phyloP scores from a whole-genome alignment of 2,888 invertebrate genomes.

The Ornithoptera alexandrae region DNA sequence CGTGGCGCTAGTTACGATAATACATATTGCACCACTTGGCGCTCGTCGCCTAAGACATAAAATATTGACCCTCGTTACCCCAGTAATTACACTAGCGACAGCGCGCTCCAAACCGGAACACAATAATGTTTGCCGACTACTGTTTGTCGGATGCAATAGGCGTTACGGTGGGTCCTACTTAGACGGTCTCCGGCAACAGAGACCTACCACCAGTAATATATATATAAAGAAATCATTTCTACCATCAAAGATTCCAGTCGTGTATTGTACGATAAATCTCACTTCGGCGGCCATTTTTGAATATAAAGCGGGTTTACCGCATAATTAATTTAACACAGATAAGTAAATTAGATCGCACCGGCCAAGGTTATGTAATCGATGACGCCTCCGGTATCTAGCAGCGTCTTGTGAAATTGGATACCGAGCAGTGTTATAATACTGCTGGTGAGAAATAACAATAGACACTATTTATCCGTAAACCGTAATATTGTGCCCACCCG shows the following conservation, averaged over 20 bases:
- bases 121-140: no score
- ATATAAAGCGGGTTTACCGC: slow-evolving; percentile 1
- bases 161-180: no score
- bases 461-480: neutral
- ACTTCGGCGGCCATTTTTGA: slow-evolving; percentile 3
- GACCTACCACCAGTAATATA: no score
- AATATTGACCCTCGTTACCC: no score
- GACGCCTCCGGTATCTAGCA: slow-evolving; percentile 12
- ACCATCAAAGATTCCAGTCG: neutral
- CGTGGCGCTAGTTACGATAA: no score
- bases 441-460: neutral
- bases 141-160: no score
- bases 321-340: slow-evolving; percentile 29
- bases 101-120: no score
- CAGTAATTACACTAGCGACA: no score
- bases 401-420: slow-evolving; percentile 18
- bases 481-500: neutral
- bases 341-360: slow-evolving; percentile 27
- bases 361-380: slow-evolving; percentile 27
- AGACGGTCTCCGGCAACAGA: no score
- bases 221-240: no score
- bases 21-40: no score
- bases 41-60: no score
- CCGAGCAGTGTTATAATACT: neutral
- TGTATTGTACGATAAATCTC: slow-evolving; percentile 1